These are phyloP conservation scores for Chymomyza caudatula DNA, from an alignment of 2,888 invertebrate genomes.

Conservation along the genomic window DNA sequence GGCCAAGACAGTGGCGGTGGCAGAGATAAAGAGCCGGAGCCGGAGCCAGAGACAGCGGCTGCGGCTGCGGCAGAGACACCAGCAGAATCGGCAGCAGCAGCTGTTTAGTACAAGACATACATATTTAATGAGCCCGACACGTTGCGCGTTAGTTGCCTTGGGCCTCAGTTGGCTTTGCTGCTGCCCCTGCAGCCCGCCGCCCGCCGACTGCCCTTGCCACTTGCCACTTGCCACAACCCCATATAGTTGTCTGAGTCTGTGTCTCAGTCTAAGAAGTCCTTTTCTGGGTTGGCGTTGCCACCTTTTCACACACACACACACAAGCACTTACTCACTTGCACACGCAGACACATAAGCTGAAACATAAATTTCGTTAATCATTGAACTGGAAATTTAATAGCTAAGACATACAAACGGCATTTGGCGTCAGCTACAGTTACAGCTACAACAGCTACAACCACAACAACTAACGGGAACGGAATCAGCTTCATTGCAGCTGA, in stretches of 20 bases:
- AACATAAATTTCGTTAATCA: slow-evolving; percentile 71
- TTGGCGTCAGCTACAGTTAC: slow-evolving; percentile 31
- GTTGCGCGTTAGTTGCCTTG: slow-evolving; percentile 44
- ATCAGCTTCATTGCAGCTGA: slow-evolving; percentile 39
- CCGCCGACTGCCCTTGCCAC: slow-evolving; percentile 54
- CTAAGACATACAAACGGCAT: slow-evolving; percentile 51
- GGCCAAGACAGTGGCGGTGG: background rate
- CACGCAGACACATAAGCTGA: slow-evolving; percentile 48
- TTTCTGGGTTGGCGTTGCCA: background rate
- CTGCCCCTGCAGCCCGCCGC: slow-evolving; percentile 9
- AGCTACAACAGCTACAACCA: background rate
- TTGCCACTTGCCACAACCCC: slow-evolving; percentile 25
- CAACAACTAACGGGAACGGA: background rate
- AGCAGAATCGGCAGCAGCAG: slow-evolving; percentile 33
- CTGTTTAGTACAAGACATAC: slow-evolving; percentile 68
- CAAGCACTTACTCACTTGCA: background rate
- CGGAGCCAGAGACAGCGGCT: background rate
- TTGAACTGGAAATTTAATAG: slow-evolving; percentile 70
- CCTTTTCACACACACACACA: slow-evolving; percentile 8
- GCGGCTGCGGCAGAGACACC: slow-evolving; percentile 4
- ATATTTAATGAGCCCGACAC: slow-evolving; percentile 70
- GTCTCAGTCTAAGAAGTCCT: background rate
- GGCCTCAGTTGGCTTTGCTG: background rate
- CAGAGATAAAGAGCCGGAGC: background rate
- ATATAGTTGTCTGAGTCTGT: background rate